Base-by-base conservation (phyloP, 1,140 invertebrate species). In the Vanessa atalanta region DNA sequence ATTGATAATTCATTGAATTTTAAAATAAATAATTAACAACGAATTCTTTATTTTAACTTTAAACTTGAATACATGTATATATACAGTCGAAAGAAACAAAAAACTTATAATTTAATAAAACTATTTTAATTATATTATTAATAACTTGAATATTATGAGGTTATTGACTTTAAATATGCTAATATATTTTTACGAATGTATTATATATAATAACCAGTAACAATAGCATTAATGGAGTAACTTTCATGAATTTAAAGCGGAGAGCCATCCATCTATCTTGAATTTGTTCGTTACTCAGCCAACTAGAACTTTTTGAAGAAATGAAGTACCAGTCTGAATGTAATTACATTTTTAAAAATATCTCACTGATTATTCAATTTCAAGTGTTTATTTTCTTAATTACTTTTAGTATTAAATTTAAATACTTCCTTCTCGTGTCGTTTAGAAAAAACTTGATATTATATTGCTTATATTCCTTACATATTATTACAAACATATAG, bases 131-230 rank as follows among this genome's bases (percentile, higher is more conserved):
- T 15, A 3, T 50, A n/a, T 31, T 50, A 51, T 14, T 37, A 43
- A 37, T 43, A 55, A 67, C 8, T 26, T 70, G 15, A 63, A 31
- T 61, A 37, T 26, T 48, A 51, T 48, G 26, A 70, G 68, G 57
- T 70, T 51, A 37, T 70, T 70, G 47, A 70, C 68, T 16, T 37
- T 50, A 55, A 43, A 61, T 61, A 67, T 13, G 37, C 12, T 55
- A 55, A 55, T 67, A 37, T 67, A 43, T n/a, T 66, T 66, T 26
- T 50, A 60, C 15, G 51, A 63, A 50, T 50, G 47, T 16, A 63
- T 60, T 57, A 65, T 53, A 47, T 47, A 61, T 61, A 47, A 47
- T 14, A 48, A 66, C 8, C 16, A 31, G 26, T 31, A 66, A 66
- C 65, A 66, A 66, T 51, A 13, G 47, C 20, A 31, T 55, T 55